A percentile compares a stretch with the other conserved stretches of the same genome.
These are phyloP conservation scores for Eupleurogrammus muticus DNA, from an alignment of 2,797 vertebrate species.

Conservation along the genomic window DNA sequence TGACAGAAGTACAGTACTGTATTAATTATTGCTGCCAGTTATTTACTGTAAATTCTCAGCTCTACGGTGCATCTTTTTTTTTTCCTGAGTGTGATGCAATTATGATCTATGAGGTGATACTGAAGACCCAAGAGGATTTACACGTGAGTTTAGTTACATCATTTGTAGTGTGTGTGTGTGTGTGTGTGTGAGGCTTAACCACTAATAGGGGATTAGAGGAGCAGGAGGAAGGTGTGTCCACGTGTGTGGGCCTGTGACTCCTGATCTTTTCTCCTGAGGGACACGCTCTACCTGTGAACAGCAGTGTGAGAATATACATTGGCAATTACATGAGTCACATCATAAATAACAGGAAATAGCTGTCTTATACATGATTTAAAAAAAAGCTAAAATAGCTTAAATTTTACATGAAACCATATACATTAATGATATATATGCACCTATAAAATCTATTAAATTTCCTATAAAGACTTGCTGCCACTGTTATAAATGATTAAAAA, in stretches of 20 bases:
- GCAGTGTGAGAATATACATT: background rate
- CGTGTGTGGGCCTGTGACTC: slow-evolving; percentile 39
- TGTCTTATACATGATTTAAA: too few relatives aligned
- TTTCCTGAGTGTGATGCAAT: background rate
- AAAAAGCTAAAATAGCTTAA: too few relatives aligned
- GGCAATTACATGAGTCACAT: slow-evolving; percentile 10
- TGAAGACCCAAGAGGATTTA: background rate
- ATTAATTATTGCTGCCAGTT: too few relatives aligned
- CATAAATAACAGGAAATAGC: too few relatives aligned
- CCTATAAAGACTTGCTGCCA: too few relatives aligned
- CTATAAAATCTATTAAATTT: too few relatives aligned
- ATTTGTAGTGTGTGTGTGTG: background rate
- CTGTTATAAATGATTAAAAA: too few relatives aligned
- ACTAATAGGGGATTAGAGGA: slow-evolving; percentile 39
- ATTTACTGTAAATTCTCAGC: too few relatives aligned
- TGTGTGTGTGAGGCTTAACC: slow-evolving; percentile 34
- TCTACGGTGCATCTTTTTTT: background rate
- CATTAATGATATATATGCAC: too few relatives aligned
- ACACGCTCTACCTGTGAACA: background rate
- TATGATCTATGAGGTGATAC: background rate
- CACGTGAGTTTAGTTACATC: background rate
- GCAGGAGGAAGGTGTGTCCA: slow-evolving; percentile 30
- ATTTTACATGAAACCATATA: too few relatives aligned
- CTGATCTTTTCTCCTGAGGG: slow-evolving; percentile 10
- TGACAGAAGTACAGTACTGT: too few relatives aligned